A percentile compares a stretch with the other conserved stretches of the same genome.
These are phyloP conservation scores for Anarsia innoxiella DNA, from an alignment of 2,888 invertebrate species.

Conservation along the genomic window DNA sequence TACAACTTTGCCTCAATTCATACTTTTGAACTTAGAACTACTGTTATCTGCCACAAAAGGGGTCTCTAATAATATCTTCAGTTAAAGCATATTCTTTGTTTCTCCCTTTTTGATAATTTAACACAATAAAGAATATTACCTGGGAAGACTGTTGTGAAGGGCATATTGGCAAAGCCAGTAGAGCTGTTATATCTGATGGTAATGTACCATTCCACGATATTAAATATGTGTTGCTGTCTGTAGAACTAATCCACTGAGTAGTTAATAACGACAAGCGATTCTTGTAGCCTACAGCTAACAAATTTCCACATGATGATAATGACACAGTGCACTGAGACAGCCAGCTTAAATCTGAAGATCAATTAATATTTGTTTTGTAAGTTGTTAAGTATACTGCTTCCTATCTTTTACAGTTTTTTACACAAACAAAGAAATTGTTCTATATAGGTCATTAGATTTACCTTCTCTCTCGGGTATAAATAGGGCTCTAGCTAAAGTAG, in stretches of 20 bases:
- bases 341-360: conserved; percentile 65
- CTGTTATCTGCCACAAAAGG: no score
- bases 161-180: conserved; percentile 56
- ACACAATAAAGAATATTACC: conserved; percentile 39
- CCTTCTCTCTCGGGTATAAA: conserved; percentile 72
- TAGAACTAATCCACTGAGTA: conserved; percentile 64
- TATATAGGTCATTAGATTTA: no score
- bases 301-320: conserved; percentile 59
- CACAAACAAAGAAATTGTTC: conserved; percentile 3
- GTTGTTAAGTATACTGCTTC: no score
- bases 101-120: no score
- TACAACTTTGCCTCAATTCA: no score
- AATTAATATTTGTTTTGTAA: no score
- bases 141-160: conserved; percentile 65
- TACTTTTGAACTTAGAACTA: no score
- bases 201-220: conserved; percentile 67
- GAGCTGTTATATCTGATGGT: conserved; percentile 47
- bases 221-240: conserved; percentile 56
- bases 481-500: conserved; percentile 72
- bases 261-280: conserved; percentile 57
- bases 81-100: no score
- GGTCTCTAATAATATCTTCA: no score
- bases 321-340: conserved; percentile 58
- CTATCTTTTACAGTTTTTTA: not conserved
- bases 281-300: conserved; percentile 53